These are phyloP conservation scores for Rhopilema esculentum DNA, from an alignment of 30 jellyfish, hydroid and myxozoan genomes.

Conservation along the genomic window DNA sequence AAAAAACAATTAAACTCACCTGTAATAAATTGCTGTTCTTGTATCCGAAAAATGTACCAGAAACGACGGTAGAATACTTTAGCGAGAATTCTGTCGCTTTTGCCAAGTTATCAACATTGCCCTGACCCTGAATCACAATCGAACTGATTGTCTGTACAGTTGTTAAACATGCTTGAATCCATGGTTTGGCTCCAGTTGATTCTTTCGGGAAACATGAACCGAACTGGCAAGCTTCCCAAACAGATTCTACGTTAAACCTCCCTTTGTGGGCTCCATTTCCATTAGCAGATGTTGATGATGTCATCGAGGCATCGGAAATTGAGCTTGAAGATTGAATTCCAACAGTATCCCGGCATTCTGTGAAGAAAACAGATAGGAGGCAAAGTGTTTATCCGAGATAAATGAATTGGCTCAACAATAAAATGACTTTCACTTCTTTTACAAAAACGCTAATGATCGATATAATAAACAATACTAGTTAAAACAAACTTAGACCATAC, in stretches of 20 bases:
- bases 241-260: constrained; percentile 23
- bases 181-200: constrained; percentile 49
- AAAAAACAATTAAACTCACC: constrained; percentile 19
- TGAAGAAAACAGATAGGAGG: not conserved
- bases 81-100: constrained; percentile 45
- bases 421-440: too few relatives aligned
- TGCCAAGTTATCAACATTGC: constrained; percentile 39
- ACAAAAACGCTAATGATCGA: too few relatives aligned
- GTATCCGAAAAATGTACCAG: constrained; percentile 27
- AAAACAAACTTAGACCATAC: too few relatives aligned
- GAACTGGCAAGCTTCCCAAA: constrained; percentile 62
- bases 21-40: constrained; percentile 5
- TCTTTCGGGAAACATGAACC: constrained; percentile 56
- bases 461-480: too few relatives aligned
- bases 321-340: constrained; percentile 38
- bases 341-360: constrained; percentile 47
- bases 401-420: not conserved
- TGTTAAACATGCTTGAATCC: constrained; percentile 62
- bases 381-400: not conserved
- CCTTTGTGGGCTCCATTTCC: constrained; percentile 46
- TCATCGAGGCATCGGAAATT: constrained; percentile 12
- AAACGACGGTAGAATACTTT: not conserved
- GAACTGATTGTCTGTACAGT: constrained; percentile 23
- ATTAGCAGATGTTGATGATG: constrained; percentile 50
- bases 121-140: constrained; percentile 63